Conservation (phyloP, 2,113 vertebrate genomes). For the Cheilinus undulatus region DNA sequence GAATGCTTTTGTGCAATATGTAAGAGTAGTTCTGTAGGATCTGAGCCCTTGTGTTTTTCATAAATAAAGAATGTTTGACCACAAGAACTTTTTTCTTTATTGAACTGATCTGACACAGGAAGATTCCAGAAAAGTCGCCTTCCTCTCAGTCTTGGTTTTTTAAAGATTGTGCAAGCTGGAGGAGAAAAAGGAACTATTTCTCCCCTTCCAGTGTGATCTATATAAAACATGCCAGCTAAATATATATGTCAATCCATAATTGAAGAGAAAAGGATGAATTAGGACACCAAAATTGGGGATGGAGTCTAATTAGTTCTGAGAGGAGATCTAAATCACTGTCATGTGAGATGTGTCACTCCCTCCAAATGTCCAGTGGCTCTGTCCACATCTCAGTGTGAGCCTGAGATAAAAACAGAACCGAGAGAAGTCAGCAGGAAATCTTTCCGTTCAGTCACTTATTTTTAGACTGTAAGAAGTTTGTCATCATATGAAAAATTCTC, state of each 20-base stretch:
- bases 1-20: slow-evolving; percentile 42
- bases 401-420: slow-evolving; percentile 22
- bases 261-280: slow-evolving; percentile 58
- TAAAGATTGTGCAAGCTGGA: not conserved
- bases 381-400: slow-evolving; percentile 31
- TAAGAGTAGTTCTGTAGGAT: slow-evolving; percentile 20
- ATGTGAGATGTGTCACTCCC: slow-evolving; percentile 22
- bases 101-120: not conserved
- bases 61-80: slow-evolving; percentile 56
- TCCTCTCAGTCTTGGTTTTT: not conserved
- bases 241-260: slow-evolving; percentile 57
- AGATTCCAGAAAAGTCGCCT: no score
- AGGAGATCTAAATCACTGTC: slow-evolving; percentile 69
- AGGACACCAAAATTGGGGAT: slow-evolving; percentile 47
- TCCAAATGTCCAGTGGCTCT: slow-evolving; percentile 42
- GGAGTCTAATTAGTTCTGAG: slow-evolving; percentile 63
- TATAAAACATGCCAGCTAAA: slow-evolving; percentile 35
- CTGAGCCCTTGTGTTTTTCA: slow-evolving; percentile 44
- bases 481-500: slow-evolving; percentile 6
- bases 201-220: slow-evolving; percentile 14
- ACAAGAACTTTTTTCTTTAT: not conserved
- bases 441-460: slow-evolving; percentile 27
- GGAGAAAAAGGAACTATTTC: not conserved
- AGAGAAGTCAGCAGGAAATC: slow-evolving; percentile 31
- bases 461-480: slow-evolving; percentile 32